Percentiles rank a stretch among this genome's conserved stretches.
These are phyloP conservation scores for Neoitamus cyanurus DNA, from an alignment of 2,888 invertebrate species.

Conservation along the genomic window DNA sequence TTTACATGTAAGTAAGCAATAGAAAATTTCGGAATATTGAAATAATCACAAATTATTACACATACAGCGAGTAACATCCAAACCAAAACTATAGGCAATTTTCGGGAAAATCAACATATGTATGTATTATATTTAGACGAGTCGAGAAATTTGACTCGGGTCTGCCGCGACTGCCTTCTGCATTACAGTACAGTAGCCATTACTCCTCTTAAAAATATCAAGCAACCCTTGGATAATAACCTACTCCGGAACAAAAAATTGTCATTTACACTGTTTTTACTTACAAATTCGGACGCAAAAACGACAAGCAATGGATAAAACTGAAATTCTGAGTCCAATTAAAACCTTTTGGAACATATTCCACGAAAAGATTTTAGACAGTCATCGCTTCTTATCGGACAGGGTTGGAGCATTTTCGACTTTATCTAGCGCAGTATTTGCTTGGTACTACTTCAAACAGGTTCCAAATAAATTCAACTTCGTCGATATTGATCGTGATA, in stretches of 20 bases:
- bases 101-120: too few species aligned
- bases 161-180: too few species aligned
- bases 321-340: neutral
- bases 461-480: neutral
- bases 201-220: neutral
- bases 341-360: neutral
- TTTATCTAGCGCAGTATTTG: neutral
- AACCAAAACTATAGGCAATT: too few species aligned
- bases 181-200: neutral
- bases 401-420: neutral
- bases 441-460: neutral
- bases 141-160: too few species aligned
- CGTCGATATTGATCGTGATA: neutral
- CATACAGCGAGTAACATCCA: too few species aligned
- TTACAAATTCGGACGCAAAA: neutral
- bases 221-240: neutral
- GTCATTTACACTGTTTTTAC: neutral
- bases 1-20: too few species aligned
- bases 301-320: neutral
- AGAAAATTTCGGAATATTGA: too few species aligned
- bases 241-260: neutral
- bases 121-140: too few species aligned
- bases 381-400: neutral
- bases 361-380: neutral
- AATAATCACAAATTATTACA: too few species aligned